Percentiles rank a stretch among this genome's conserved stretches.
Evolutionary conservation across 2,113 vertebrate species (phyloP).

Genomic region (Probosciger aterrimus): DNA sequence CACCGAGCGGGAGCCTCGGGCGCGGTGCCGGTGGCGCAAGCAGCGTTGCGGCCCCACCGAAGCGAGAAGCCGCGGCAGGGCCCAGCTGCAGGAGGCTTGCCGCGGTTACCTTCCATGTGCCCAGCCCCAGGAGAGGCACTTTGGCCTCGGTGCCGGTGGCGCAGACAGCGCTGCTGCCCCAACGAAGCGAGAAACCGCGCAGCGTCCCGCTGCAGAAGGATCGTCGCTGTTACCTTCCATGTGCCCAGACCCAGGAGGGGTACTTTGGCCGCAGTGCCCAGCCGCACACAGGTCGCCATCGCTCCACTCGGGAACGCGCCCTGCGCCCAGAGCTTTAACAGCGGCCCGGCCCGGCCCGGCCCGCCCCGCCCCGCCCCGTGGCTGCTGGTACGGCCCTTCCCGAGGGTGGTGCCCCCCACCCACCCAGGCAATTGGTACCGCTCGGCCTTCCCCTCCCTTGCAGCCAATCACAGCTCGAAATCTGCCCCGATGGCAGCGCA

Average conservation of each 20-base stretch:
- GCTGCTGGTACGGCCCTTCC: too few relatives aligned
- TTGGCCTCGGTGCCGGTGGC: conserved; percentile 37
- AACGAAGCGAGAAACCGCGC: too few relatives aligned
- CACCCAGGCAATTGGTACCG: background rate
- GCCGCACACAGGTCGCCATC: conserved; percentile 67
- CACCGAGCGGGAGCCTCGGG: too few relatives aligned
- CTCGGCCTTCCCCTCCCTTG: too few relatives aligned
- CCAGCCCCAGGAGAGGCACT: conserved; percentile 82
- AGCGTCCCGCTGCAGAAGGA: too few relatives aligned
- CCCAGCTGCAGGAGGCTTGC: background rate
- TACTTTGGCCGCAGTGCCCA: conserved; percentile 67
- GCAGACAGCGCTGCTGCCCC: too few relatives aligned
- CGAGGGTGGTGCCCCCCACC: rapidly evolving
- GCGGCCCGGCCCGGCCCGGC: too few relatives aligned
- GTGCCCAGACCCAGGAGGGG: conserved; percentile 85
- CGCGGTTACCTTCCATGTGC: conserved; percentile 85
- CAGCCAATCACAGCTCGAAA: background rate
- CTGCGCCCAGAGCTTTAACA: rapidly evolving
- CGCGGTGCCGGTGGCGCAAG: too few relatives aligned
- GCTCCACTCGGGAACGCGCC: rapidly evolving
- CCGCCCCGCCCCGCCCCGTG: too few relatives aligned
- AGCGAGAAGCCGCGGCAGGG: too few relatives aligned
- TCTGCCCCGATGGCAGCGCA: background rate
- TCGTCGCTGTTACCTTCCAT: conserved; percentile 79
- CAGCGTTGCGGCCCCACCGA: too few relatives aligned